Percentiles rank a stretch among this genome's conserved stretches.
Evolutionary conservation across 2,888 invertebrate genomes (phyloP).

Genomic region (Copidosoma aretas): DNA sequence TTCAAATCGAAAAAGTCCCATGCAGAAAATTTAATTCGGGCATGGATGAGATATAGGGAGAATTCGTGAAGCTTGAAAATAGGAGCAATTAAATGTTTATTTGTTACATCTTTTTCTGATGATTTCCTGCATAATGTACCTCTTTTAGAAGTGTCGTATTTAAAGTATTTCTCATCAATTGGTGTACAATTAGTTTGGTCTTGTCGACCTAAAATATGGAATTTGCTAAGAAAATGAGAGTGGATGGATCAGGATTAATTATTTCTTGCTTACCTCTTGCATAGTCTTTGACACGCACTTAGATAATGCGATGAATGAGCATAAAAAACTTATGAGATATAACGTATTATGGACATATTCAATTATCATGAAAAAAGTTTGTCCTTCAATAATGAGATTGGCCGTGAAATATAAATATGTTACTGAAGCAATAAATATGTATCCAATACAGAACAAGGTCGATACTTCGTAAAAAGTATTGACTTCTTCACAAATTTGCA

Average conservation of each 20-base stretch:
- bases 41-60: slow-evolving; percentile 3
- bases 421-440: slow-evolving; percentile 13
- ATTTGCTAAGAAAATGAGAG: neutral
- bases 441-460: slow-evolving; percentile 1
- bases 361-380: neutral
- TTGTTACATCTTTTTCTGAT: neutral
- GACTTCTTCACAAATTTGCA: slow-evolving; percentile 13
- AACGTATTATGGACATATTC: neutral
- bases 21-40: slow-evolving; percentile 18
- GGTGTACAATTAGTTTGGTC: neutral
- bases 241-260: neutral
- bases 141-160: neutral
- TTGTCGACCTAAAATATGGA: neutral
- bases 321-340: neutral
- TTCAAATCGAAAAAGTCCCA: slow-evolving; percentile 25
- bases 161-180: neutral
- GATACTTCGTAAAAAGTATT: slow-evolving; percentile 14
- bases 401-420: neutral
- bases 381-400: neutral
- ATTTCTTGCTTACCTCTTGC: neutral
- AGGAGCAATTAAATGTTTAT: neutral
- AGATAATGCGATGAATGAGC: neutral
- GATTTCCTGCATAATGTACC: neutral
- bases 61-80: neutral
- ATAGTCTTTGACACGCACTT: neutral